Conservation (phyloP, 2,888 invertebrate genomes). For the Camponotus fellah region DNA sequence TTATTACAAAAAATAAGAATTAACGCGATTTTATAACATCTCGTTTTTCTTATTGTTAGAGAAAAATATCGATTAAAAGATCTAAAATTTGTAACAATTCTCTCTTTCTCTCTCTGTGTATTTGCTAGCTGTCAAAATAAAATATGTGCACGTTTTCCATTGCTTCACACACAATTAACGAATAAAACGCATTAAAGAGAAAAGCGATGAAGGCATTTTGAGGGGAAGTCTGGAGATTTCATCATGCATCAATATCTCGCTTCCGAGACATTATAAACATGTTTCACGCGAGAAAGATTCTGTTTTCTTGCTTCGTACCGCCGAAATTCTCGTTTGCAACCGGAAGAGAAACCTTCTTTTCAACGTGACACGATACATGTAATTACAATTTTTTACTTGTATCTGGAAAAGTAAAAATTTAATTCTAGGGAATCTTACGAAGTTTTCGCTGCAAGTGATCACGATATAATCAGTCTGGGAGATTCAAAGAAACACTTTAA, state of each 20-base stretch:
- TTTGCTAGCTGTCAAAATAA: conserved; percentile 1
- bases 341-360: background rate
- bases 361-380: background rate
- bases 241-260: conserved; percentile 39
- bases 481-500: background rate
- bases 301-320: conserved; percentile 17
- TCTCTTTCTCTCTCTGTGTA: background rate
- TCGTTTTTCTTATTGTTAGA: background rate
- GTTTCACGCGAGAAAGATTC: conserved; percentile 30
- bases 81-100: background rate
- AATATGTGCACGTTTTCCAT: conserved; percentile 4
- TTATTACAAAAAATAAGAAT: background rate
- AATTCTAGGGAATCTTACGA: background rate
- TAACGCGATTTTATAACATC: background rate
- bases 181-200: conserved; percentile 63
- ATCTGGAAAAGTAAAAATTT: background rate
- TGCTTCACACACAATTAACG: conserved; percentile 63
- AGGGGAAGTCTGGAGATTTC: conserved; percentile 45
- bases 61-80: background rate
- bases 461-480: background rate
- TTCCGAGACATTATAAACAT: conserved; percentile 63
- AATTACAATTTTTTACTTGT: conserved; percentile 8
- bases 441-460: background rate
- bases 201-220: conserved; percentile 41
- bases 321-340: conserved; percentile 7